These are phyloP conservation scores for Myotis brandtii DNA, from an alignment of 2,113 vertebrate species.

Conservation along the genomic window DNA sequence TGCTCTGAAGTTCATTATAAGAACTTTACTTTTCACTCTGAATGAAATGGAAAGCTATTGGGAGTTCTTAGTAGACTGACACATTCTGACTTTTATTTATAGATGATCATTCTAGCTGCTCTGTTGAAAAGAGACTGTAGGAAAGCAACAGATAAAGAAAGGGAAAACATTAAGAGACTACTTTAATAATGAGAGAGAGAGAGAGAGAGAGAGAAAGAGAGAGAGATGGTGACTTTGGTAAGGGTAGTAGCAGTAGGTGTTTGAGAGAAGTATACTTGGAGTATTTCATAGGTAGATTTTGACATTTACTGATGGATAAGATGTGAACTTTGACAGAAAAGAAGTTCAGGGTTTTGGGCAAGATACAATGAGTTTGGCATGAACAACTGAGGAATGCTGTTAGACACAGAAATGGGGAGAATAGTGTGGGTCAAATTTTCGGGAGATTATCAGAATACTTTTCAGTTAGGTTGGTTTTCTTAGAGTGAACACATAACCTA, in stretches of 20 bases:
- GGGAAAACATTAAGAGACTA: background rate
- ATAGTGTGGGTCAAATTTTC: background rate
- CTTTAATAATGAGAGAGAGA: background rate
- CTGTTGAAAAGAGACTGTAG: background rate
- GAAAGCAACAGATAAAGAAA: background rate
- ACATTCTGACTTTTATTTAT: background rate
- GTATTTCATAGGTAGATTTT: background rate
- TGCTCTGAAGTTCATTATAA: background rate
- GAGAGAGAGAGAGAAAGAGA: background rate
- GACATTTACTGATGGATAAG: background rate
- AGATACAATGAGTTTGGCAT: background rate
- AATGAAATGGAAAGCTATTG: background rate
- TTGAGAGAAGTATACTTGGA: background rate
- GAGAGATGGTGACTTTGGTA: background rate
- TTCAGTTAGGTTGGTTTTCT: conserved; percentile 29
- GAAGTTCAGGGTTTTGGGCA: background rate
- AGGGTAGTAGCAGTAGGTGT: background rate
- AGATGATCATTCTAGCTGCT: background rate
- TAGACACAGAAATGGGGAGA: background rate
- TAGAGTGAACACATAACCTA: background rate
- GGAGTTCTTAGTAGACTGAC: background rate
- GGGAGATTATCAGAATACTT: background rate
- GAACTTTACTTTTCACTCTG: conserved; percentile 12
- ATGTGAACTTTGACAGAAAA: background rate
- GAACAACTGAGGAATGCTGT: background rate